Evolutionary conservation across 2,888 invertebrate species (phyloP), one percentile per base, ranked within the genome.

Genomic region (Anaspis maculata): DNA sequence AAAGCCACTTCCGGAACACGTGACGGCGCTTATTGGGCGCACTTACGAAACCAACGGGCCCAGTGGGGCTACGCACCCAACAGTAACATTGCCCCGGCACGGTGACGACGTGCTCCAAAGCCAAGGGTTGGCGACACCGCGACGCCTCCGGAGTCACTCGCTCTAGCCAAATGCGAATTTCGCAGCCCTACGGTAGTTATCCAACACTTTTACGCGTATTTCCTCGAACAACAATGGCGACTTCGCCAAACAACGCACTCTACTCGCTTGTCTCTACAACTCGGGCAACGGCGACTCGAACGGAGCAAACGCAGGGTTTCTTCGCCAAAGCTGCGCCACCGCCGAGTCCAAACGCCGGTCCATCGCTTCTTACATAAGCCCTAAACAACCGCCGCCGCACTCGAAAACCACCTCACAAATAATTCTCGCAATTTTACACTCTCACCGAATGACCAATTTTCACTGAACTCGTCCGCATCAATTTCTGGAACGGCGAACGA

Each of bases 221-320:
- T 56, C 56, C 52, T 52, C 51, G 49, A 56, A 61, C 64, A 64
- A 64, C 62, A 65, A 65, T 65, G 65, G 64, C 65, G 65, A 61
- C 49, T 53, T 56, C 61, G 61, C 51, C 53, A 60, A 61, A 63
- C 62, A 58, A 60, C 61, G 62, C 57, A 61, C 58, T 55, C 54
- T 42, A 33, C 34, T 35, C 39, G 31, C 15, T 49, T 48, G 49
- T 48, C 41, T 46, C 34, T 41, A 46, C 44, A 34, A 27, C 39
- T 45, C 46, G 48, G 52, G 54, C 56, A 49, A 51, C 55, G 52
- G 54, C 55, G 54, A 51, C 52, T 46, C 47, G 46, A 47, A 56
- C 57, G 49, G 59, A 59, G 59, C 59, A 57, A 59, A 59, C 59
- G 56, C 58, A n/a, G 49, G 51, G 44, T 46, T 51, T 44, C 39